Evolutionary conservation across 2,797 vertebrate genomes (phyloP).

Genomic region (Hydrocynus forskahlii): DNA sequence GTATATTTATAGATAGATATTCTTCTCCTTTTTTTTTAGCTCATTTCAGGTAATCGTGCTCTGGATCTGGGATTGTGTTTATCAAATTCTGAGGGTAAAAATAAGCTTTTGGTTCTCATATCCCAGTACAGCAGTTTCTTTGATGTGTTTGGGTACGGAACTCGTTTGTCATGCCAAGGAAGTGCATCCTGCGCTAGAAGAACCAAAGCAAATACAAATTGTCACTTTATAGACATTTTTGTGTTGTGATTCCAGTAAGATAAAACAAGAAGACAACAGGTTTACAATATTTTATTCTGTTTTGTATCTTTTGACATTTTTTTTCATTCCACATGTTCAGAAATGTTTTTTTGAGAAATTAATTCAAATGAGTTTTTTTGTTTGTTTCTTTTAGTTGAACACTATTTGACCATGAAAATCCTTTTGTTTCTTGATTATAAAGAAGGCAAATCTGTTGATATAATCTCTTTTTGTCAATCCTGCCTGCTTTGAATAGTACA

Average conservation of each 20-base stretch:
- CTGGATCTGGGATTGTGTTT: neutral
- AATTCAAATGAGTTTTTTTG: neutral
- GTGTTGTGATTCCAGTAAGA: slow-evolving; percentile 38
- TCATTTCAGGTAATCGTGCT: neutral
- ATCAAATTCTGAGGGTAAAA: neutral
- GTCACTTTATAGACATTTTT: slow-evolving; percentile 13
- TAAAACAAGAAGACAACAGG: slow-evolving; percentile 9
- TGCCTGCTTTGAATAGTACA: neutral
- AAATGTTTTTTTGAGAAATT: neutral
- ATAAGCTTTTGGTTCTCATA: neutral
- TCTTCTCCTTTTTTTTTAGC: neutral
- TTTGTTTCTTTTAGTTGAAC: neutral
- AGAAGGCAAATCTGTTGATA: neutral
- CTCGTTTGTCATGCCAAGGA: neutral
- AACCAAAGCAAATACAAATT: slow-evolving; percentile 41
- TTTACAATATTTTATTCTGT: slow-evolving; percentile 60
- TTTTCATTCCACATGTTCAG: slow-evolving; percentile 33
- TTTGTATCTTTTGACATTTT: slow-evolving; percentile 20
- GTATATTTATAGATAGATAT: too few species aligned
- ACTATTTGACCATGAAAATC: neutral
- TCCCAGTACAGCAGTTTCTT: neutral
- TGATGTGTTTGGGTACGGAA: neutral
- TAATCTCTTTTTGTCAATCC: neutral
- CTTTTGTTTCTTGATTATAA: neutral
- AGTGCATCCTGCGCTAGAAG: slow-evolving; percentile 15